Evolutionary conservation across 2,888 invertebrate species (phyloP).

Genomic region (Horisme vitalbata): DNA sequence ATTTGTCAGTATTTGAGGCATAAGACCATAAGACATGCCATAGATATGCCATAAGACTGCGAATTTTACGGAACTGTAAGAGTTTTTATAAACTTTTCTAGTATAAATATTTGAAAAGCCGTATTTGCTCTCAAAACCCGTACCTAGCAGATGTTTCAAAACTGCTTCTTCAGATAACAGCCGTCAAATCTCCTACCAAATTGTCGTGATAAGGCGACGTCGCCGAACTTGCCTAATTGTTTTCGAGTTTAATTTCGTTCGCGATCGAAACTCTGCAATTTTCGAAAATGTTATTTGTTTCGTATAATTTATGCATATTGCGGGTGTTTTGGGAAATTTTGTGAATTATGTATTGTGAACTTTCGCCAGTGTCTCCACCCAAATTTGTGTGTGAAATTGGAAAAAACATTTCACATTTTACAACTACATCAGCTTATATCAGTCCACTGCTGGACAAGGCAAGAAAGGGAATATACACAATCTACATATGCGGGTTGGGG

Average conservation of each 20-base stretch:
- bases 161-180: constrained; percentile 37
- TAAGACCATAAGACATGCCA: no score
- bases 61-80: no score
- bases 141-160: constrained; percentile 22
- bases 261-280: constrained; percentile 22
- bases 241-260: constrained; percentile 32
- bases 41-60: no score
- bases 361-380: no score
- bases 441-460: no score
- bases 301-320: constrained; percentile 28
- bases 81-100: not conserved
- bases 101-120: not conserved
- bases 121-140: not conserved
- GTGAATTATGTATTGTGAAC: no score
- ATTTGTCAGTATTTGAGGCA: no score
- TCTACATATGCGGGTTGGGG: no score
- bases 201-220: constrained; percentile 45
- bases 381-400: no score
- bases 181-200: constrained; percentile 45
- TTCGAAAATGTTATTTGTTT: constrained; percentile 23
- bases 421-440: no score
- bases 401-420: no score
- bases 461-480: no score
- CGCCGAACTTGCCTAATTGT: constrained; percentile 35
- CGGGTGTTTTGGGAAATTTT: constrained; percentile 12